Percentiles rank a stretch among this genome's conserved stretches.
Conservation (phyloP, 2,888 invertebrate genomes). For the Microchrysa polita region DNA sequence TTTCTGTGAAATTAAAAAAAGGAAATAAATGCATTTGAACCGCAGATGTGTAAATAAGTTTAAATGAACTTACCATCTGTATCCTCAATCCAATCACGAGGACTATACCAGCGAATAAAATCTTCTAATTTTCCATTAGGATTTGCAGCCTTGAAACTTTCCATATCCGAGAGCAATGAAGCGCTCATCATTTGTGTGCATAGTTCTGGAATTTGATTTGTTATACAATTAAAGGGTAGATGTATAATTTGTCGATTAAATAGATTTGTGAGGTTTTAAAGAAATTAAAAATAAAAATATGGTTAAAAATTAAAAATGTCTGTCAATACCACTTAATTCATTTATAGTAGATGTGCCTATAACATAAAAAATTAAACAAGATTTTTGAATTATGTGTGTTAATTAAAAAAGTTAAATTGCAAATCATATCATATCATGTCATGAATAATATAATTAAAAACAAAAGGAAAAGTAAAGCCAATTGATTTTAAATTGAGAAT, state of each 20-base stretch:
- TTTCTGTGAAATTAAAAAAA: conserved; percentile 50
- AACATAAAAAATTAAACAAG: too few relatives aligned
- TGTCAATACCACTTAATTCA: too few relatives aligned
- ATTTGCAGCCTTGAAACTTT: conserved; percentile 98
- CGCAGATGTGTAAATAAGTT: background rate
- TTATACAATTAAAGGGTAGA: too few relatives aligned
- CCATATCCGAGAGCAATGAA: conserved; percentile 95
- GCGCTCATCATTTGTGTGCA: conserved; percentile 96
- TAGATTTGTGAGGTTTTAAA: conserved; percentile 70
- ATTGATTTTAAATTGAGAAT: too few relatives aligned
- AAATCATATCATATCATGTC: too few relatives aligned
- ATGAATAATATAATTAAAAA: too few relatives aligned
- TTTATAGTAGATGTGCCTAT: too few relatives aligned
- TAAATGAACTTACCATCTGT: conserved; percentile 55
- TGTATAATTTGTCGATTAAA: too few relatives aligned
- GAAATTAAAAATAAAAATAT: conserved; percentile 53
- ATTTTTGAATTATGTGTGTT: too few relatives aligned
- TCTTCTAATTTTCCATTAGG: conserved; percentile 91
- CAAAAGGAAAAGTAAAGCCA: too few relatives aligned
- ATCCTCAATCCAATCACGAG: conserved; percentile 88
- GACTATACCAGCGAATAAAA: conserved; percentile 98
- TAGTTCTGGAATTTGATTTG: conserved; percentile 71
- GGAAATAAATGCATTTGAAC: background rate
- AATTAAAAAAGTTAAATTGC: too few relatives aligned
- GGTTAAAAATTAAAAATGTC: too few relatives aligned